Percentiles rank a stretch among this genome's conserved stretches.
phyloP scores from a whole-genome alignment of 2,797 vertebrate species.

The Scarus forsteni region DNA sequence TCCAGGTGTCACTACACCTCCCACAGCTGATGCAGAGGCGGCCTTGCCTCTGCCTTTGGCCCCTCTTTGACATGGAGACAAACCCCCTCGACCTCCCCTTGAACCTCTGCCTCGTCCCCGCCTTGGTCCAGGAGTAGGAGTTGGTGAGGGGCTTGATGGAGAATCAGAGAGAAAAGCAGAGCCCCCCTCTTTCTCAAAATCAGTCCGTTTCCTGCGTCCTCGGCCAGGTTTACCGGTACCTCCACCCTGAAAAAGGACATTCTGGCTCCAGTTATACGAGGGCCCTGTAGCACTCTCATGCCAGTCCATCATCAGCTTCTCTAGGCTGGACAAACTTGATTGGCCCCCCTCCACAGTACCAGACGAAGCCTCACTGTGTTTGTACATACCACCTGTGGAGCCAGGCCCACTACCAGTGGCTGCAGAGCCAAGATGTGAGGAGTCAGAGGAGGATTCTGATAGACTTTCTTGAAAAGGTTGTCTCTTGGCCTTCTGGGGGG shows the following conservation, averaged over 20 bases:
- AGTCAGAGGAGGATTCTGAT: conserved; percentile 97
- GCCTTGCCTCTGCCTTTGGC: conserved; percentile 90
- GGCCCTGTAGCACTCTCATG: conserved; percentile 95
- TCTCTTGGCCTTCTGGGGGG: conserved; percentile 97
- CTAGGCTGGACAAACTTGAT: conserved; percentile 96
- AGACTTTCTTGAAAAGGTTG: conserved; percentile 93
- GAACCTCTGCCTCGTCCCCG: conserved; percentile 90
- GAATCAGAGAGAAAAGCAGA: conserved; percentile 86
- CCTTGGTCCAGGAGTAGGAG: conserved; percentile 87
- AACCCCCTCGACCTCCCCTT: conserved; percentile 88
- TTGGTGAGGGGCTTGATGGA: conserved; percentile 86
- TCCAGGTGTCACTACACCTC: conserved; percentile 73
- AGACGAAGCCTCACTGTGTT: conserved; percentile 72
- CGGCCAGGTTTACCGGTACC: conserved; percentile 93
- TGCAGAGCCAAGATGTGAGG: conserved; percentile 91
- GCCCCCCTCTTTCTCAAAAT: conserved; percentile 85
- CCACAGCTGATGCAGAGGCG: conserved; percentile 45
- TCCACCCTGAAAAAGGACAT: conserved; percentile 95
- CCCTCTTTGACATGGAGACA: conserved; percentile 92
- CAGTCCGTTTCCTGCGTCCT: conserved; percentile 95
- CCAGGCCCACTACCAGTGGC: conserved; percentile 67
- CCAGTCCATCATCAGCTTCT: conserved; percentile 99
- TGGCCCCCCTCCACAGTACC: conserved; percentile 81
- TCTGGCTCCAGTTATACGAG: conserved; percentile 99
- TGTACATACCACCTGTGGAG: conserved; percentile 81